A percentile compares a stretch with the other conserved stretches of the same genome.
These are phyloP conservation scores for Cephus rjabovi DNA, from an alignment of 2,888 invertebrate species.

Conservation along the genomic window DNA sequence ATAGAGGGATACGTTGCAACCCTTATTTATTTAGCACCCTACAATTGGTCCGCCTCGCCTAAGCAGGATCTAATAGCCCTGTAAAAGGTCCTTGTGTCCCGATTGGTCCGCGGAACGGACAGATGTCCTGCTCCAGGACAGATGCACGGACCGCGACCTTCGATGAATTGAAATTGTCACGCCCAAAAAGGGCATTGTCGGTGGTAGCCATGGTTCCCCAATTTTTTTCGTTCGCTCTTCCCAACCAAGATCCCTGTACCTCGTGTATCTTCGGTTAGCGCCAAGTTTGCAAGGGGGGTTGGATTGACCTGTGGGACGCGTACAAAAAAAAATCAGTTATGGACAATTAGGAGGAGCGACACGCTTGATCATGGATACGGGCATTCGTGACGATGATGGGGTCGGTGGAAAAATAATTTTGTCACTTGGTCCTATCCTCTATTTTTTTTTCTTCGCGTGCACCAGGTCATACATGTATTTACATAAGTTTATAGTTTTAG, in stretches of 20 bases:
- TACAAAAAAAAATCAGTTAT: not conserved
- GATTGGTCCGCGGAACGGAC: constrained; percentile 54
- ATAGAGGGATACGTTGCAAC: constrained; percentile 42
- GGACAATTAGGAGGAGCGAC: not conserved
- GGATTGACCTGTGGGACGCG: not conserved
- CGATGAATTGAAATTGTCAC: constrained; percentile 63
- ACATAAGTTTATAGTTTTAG: not conserved
- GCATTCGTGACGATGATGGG: not conserved
- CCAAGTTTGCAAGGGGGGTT: not conserved
- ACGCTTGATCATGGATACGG: not conserved
- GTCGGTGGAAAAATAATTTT: not conserved
- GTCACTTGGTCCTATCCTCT: not conserved
- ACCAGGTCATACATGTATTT: not conserved
- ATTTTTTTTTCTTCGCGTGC: not conserved
- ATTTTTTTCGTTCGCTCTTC: constrained; percentile 10
- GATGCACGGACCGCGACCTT: constrained; percentile 49
- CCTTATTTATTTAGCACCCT: constrained; percentile 66
- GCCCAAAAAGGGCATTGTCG: constrained; percentile 54
- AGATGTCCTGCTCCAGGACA: constrained; percentile 59
- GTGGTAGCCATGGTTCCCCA: constrained; percentile 4
- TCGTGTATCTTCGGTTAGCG: not conserved
- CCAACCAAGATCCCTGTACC: constrained; percentile 25
- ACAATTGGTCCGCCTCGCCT: constrained; percentile 61
- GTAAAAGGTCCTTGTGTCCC: constrained; percentile 59
- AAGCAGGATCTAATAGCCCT: constrained; percentile 66